Percentiles rank a stretch among this genome's conserved stretches.
phyloP scores from a whole-genome alignment of 1,140 invertebrate genomes.

The Coptotermes formosanus region DNA sequence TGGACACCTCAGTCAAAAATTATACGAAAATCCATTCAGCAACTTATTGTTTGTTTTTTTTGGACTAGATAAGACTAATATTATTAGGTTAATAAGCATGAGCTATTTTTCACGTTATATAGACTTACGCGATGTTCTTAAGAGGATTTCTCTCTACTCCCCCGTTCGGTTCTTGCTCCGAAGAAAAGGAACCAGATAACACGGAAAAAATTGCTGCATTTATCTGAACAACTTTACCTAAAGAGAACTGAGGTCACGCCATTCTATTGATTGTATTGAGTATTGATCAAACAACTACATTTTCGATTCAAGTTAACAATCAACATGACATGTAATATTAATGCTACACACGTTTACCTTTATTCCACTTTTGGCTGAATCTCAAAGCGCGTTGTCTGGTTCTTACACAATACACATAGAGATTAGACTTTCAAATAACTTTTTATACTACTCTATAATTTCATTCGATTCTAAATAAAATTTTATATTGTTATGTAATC shows the following conservation, averaged over 20 bases:
- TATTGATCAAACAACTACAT: not conserved
- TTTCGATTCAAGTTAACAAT: no score
- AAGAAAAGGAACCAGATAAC: not conserved
- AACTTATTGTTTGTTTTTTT: not conserved
- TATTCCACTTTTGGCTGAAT: not conserved
- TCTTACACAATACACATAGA: not conserved
- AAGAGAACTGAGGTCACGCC: not conserved
- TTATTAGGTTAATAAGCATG: no score
- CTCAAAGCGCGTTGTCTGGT: not conserved
- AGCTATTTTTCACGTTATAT: not conserved
- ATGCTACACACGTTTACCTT: not conserved
- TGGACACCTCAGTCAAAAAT: no score
- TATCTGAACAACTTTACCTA: not conserved
- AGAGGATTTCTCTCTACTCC: not conserved
- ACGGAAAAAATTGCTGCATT: not conserved
- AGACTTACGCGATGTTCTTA: not conserved
- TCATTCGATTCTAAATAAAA: not conserved
- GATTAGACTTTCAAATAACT: not conserved
- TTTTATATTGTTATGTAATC: conserved; percentile 2
- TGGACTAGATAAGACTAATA: no score
- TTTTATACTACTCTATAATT: not conserved
- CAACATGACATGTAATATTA: no score
- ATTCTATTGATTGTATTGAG: no score
- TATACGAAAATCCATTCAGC: no score
- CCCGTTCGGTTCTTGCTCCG: not conserved